A percentile compares a stretch with the other conserved stretches of the same genome.
Conservation (phyloP, 1,140 invertebrate species). For the Contarinia nasturtii region DNA sequence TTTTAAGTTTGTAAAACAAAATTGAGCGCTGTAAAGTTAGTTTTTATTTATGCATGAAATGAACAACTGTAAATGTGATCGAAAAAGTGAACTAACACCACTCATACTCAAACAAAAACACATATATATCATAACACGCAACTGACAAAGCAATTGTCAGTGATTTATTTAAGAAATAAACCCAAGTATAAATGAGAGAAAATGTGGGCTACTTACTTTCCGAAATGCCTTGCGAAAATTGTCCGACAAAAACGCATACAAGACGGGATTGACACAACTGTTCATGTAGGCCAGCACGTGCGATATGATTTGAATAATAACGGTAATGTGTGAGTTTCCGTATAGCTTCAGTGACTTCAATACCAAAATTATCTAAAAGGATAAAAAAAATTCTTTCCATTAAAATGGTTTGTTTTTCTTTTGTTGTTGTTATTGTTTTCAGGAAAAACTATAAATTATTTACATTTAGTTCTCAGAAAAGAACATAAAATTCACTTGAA, state of each 20-base stretch:
- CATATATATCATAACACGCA: too few species aligned
- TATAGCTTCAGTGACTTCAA: slow-evolving; percentile 56
- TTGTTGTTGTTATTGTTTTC: neutral
- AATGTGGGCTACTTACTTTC: slow-evolving; percentile 26
- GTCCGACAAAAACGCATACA: slow-evolving; percentile 80
- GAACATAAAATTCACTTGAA: neutral
- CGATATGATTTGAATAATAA: slow-evolving; percentile 61
- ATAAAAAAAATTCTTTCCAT: slow-evolving; percentile 10
- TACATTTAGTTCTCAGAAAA: neutral
- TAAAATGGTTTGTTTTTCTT: slow-evolving; percentile 8
- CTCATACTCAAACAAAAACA: too few species aligned
- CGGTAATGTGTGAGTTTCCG: slow-evolving; percentile 37
- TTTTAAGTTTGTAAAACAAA: too few species aligned
- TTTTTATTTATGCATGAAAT: too few species aligned
- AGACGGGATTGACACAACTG: slow-evolving; percentile 84
- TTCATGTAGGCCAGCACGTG: slow-evolving; percentile 91
- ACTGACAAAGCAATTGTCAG: too few species aligned
- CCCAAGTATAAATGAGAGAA: too few species aligned
- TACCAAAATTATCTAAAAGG: slow-evolving; percentile 53
- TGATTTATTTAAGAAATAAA: too few species aligned
- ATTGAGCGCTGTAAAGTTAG: too few species aligned
- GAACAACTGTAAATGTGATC: too few species aligned
- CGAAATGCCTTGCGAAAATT: slow-evolving; percentile 69
- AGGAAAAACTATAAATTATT: neutral
- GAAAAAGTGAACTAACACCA: too few species aligned